Evolutionary conservation across 2,888 invertebrate genomes (phyloP), one percentile per base, ranked within the genome.

Genomic region (Hyposoter dolosus): DNA sequence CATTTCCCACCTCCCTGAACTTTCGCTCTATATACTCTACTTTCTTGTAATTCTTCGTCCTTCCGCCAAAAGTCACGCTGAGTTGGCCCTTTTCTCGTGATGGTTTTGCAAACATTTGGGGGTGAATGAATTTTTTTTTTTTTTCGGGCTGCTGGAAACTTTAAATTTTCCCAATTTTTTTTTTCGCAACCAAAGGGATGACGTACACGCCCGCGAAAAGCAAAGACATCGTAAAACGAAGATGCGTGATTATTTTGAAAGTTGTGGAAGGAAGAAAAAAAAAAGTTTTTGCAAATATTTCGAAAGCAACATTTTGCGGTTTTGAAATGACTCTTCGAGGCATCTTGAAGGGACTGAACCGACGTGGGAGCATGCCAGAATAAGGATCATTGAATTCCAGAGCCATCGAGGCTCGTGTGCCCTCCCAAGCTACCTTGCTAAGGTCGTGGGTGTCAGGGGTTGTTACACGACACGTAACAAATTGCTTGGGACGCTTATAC

Each of bases 371-470:
- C 63, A 6, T 23, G 63, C 45, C 65, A 71, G 63, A 65, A 76
- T 15, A 23, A 82, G 35, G 78, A 81, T 86, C 85, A 89, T 89
- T 89, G 87, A 88, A 89, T 89, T 88, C 83, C 79, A 71, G 65
- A 77, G 69, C 79, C 74, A 35, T 69, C 63, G 56, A 50, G 32
- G 35, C 71, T 56, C 43, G 47, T 6, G 35, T 35, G 35, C 69
- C 66, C 69, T 75, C 43, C 35, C 53, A 76, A 89, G 90, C 90
- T 89, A 88, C 89, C 90, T 90, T 90, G 91, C 84, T 90, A 90
- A 92, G 92, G 92, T 92, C 91, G 89, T 86, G 71, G 88, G 88
- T 90, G 90, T 90, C 91, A 88, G 87, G 89, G 88, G 87, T 87
- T 88, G 88, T 88, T 88, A 88, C 84, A 82, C 88, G 79, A 85